Evolutionary conservation across 2,888 invertebrate genomes (phyloP), one percentile per base, ranked within the genome.

Genomic region (Tachina lurida): DNA sequence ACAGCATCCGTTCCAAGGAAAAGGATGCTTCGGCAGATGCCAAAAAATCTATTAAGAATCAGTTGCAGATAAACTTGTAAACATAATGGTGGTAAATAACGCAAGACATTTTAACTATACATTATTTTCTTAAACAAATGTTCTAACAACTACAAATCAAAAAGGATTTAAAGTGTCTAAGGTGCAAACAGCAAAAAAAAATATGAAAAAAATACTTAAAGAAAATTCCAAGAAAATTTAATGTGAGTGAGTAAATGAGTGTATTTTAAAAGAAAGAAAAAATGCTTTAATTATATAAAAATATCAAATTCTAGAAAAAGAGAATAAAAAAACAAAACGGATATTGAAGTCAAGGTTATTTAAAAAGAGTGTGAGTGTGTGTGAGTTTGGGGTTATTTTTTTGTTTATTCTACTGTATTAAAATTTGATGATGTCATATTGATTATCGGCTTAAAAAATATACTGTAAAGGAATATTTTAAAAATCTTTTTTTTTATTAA

Each of bases 1-100:
- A 52, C 85, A 79, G 83, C 79, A 86, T 86, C 83, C 7, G 12
- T 62, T 41, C 68, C 19, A 22, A 17, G 54, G 12, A 60, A 31
- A 73, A 60, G 79, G 79, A 83, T 83, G 73, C 86, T 75, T 43
- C 75, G 39, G 17, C 39, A 7, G 31, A 31, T 19, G 22, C 13
- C 19, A 43, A 49, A 63, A 79, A 81, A 70, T 41, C 17, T 62
- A 60, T 54, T 49, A 52, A 45, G 67, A 80, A 76, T 83, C 86
- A 86, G 86, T 86, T 73, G 86, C 86, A 86, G 86, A 79, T 86
- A 83, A 86, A 86, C 86, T 86, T 79, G 83, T 83, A 86, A 86
- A 74, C 83, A 76, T 56, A 67, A 83, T 83, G 86, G 86, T 86
- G 65, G 75, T 17, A 58, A 67, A 56, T 8, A 70, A 70, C 84